Base-by-base conservation (phyloP, 2,888 invertebrate species). In the Lasioglossum figueresi region DNA sequence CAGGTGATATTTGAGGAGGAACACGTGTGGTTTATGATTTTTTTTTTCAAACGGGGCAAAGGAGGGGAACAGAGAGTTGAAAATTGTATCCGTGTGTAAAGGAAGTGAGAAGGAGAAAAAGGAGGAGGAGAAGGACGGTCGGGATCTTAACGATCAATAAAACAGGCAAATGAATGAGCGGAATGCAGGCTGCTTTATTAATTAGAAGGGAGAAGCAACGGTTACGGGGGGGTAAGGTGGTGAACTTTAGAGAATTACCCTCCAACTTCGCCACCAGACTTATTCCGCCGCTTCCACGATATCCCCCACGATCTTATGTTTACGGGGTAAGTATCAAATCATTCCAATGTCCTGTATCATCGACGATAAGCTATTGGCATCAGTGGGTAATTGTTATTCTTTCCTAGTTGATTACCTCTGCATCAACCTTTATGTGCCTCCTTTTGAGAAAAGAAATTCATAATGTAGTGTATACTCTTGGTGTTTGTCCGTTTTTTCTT, bases 161-260 rank as follows among this genome's bases (percentile, higher is more conserved):
- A 90, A 91, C 88, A 90, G 88, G 88, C 92, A 92, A 94, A 94
- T 95, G 94, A 95, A 94, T 93, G 96, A 97, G 97, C 96, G 97
- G 97, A 95, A 98, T 98, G 98, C 98, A 98, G 97, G 98, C 98
- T 96, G 98, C 98, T 96, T 97, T 98, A 96, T 97, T 98, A 96
- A 97, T 98, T 96, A 97, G 98, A 96, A 97, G 97, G 96, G 98
- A 98, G 96, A 98, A 98, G 96, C 97, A 98, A 96, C 97, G 98
- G 96, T 96, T 97, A 94, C 97, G 97, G 96, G 97, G 97, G 96
- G 97, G 97, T 95, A 96, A 97, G 94, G 96, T 96, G 96, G 97
- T 97, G 93, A 96, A 96, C 95, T 97, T 97, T 95, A 96, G 96
- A 94, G 98, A 98, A 95, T 96, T 98, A 95, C 98, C 98, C 93